Evolutionary conservation across 2,888 invertebrate species (phyloP).

Genomic region (Tetanocera ferruginea): DNA sequence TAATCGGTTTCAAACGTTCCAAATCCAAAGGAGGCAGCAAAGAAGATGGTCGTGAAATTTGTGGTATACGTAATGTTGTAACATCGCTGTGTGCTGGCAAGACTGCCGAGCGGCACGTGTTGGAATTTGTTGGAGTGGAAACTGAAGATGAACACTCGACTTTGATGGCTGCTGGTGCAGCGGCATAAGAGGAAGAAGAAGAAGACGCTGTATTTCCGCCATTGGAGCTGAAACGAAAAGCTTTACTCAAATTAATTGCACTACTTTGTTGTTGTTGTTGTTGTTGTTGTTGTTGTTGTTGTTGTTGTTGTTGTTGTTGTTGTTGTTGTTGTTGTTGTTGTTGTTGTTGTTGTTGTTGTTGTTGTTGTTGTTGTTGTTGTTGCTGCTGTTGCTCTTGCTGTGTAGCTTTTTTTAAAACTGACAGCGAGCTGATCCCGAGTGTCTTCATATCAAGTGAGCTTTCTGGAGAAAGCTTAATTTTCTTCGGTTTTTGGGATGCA

Average conservation of each 20-base stretch:
- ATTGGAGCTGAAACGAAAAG: constrained; percentile 61
- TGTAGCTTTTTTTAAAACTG: constrained; percentile 40
- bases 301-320: constrained; percentile 37
- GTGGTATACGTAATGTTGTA: constrained; percentile 42
- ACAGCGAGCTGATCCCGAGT: background rate
- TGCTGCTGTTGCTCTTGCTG: background rate
- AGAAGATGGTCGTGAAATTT: constrained; percentile 25
- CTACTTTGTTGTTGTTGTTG: constrained; percentile 47
- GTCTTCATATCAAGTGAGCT: background rate
- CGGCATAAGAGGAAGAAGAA: constrained; percentile 21
- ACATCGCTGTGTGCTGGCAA: background rate
- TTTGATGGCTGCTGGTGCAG: constrained; percentile 11
- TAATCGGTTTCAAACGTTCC: constrained; percentile 82
- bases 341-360: constrained; percentile 40
- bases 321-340: constrained; percentile 32
- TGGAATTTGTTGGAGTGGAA: constrained; percentile 20
- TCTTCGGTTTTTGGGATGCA: background rate
- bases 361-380: constrained; percentile 40
- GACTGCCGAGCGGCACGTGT: constrained; percentile 3
- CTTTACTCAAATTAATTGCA: constrained; percentile 66
- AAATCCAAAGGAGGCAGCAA: constrained; percentile 61
- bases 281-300: constrained; percentile 22
- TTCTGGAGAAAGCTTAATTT: constrained; percentile 10
- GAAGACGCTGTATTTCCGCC: constrained; percentile 39
- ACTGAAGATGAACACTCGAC: constrained; percentile 44